These are phyloP conservation scores for Porites lobata DNA, from an alignment of 92 coral and sea anemone species.

Conservation along the genomic window DNA sequence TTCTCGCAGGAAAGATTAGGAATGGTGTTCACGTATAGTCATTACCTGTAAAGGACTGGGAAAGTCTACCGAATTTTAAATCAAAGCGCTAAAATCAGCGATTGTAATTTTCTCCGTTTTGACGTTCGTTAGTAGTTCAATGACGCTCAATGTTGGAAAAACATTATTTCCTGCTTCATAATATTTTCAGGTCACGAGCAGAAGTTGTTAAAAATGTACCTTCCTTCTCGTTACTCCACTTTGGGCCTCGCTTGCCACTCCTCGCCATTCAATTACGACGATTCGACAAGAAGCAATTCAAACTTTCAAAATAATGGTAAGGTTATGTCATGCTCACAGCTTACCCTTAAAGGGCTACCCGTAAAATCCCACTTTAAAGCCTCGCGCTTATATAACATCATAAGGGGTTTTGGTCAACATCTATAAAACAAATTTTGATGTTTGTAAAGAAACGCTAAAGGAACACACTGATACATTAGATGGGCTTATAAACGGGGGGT, in stretches of 20 bases:
- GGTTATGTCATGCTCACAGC: not conserved
- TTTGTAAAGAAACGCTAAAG: too few species aligned
- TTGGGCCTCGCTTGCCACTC: constrained; percentile 1
- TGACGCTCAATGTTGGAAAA: not conserved
- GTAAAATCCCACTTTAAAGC: too few species aligned
- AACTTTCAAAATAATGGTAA: not conserved
- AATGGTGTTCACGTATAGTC: too few species aligned
- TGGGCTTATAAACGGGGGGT: too few species aligned
- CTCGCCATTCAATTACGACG: constrained; percentile 5
- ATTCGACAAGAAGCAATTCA: not conserved
- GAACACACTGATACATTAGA: too few species aligned
- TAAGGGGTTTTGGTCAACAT: too few species aligned
- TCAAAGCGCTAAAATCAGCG: not conserved
- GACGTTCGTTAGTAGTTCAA: not conserved
- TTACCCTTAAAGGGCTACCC: too few species aligned
- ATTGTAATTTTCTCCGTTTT: not conserved
- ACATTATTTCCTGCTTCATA: not conserved
- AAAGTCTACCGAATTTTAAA: too few species aligned
- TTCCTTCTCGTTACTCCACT: not conserved
- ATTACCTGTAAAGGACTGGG: too few species aligned
- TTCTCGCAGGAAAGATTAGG: too few species aligned
- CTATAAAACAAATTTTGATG: too few species aligned
- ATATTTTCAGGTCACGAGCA: not conserved
- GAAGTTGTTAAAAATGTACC: not conserved
- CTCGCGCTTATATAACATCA: too few species aligned